Evolutionary conservation across 2,113 vertebrate species (phyloP), one percentile per base, ranked within the genome.

Genomic region (Fukomys damarensis): DNA sequence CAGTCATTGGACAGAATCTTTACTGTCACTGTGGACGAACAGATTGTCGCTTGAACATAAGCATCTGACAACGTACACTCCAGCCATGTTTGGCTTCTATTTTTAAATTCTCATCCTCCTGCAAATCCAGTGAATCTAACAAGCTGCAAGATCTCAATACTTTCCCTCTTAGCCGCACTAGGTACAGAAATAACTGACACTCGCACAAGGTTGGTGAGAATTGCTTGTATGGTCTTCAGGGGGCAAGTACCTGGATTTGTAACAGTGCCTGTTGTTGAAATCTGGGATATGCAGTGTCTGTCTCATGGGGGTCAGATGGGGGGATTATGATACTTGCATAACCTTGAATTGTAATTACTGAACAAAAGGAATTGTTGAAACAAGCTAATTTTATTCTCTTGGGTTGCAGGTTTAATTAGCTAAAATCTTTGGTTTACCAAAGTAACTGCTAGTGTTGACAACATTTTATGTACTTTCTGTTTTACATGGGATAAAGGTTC

Each of bases 331-430:
- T 89, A 94, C 59, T 93, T 96, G 43, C 72, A 77, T 93, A 87
- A 91, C 96, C 97, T 97, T 84, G 59, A 26, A 94, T 95, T 97
- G 86, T 93, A 97, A 70, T 96, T 93, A 79, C 89, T 84, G 74
- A 98, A 82, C 79, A 95, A 94, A 96, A 97, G 95, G 92, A 95
- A 95, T 95, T 89, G 63, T 96, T 81, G 95, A 97, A 98, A 97
- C 83, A 97, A 98, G 95, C 59, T 91, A 68, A 91, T 96, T 95
- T 96, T 97, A 74, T 93, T 98, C 93, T 90, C 87, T 35, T 96
- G 89, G 91, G 92, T 95, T 94, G 72, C 65, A 63, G 38, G 8
- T 28, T 96, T 97, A 97, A 96, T 93, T 97, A 96, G 32, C 43
- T 91, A 96, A 83, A 95, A 95, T 94, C 97, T 93, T 86, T 92